These are phyloP conservation scores for Cryptoblepharus egeriae DNA, from an alignment of 2,797 vertebrate genomes.

Conservation along the genomic window DNA sequence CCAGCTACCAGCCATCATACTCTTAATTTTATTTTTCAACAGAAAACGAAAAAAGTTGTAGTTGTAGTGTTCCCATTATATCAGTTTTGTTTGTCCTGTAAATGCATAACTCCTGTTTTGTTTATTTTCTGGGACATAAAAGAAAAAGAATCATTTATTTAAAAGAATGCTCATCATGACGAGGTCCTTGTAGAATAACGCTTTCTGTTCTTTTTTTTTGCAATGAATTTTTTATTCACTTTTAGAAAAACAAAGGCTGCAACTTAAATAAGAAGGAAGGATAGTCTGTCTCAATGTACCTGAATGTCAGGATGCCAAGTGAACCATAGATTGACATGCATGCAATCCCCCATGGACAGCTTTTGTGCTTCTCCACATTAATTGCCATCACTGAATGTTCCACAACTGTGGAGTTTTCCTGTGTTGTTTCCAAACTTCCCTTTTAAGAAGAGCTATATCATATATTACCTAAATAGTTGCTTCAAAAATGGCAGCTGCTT, in stretches of 20 bases:
- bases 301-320: background rate
- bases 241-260: slow-evolving; percentile 2
- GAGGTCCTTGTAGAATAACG: background rate
- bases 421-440: background rate
- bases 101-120: background rate
- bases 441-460: background rate
- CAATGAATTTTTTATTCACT: slow-evolving; percentile 23
- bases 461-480: background rate
- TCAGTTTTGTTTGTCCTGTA: background rate
- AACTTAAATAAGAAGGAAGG: background rate
- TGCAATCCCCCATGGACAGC: too few species aligned
- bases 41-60: background rate
- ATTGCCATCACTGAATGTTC: background rate
- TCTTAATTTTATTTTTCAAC: too few species aligned
- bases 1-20: too few species aligned
- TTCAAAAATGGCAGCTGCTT: background rate
- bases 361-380: background rate
- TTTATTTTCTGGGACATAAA: background rate
- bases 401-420: too few species aligned
- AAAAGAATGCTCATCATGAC: background rate
- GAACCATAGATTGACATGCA: background rate
- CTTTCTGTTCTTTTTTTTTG: background rate
- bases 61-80: background rate
- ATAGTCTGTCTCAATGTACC: background rate
- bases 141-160: background rate